Conservation (phyloP, 2,113 vertebrate species). For the Lophochroa leadbeateri region DNA sequence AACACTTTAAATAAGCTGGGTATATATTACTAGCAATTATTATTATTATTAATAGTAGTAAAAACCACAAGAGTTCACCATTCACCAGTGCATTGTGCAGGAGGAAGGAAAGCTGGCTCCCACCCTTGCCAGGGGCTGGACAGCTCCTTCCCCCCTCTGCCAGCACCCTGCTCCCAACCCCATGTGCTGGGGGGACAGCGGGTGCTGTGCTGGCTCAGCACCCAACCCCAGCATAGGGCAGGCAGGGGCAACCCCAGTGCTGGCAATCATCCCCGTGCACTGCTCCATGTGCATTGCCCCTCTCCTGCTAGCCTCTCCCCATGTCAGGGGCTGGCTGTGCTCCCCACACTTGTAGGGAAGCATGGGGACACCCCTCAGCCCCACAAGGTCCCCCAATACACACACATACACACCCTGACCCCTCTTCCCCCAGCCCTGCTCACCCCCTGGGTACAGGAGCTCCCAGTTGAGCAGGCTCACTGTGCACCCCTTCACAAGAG, state of each 20-base stretch:
- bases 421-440: background rate
- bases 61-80: slow-evolving; percentile 46
- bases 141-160: background rate
- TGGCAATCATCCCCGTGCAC: background rate
- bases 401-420: background rate
- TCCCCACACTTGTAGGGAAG: background rate
- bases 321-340: background rate
- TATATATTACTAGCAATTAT: slow-evolving; percentile 67
- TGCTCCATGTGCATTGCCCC: background rate
- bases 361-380: background rate
- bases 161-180: background rate
- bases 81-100: slow-evolving; percentile 27
- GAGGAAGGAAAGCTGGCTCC: slow-evolving; percentile 36
- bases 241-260: background rate
- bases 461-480: background rate
- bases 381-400: background rate
- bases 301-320: background rate
- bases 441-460: background rate
- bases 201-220: background rate
- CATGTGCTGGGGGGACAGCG: rapidly evolving
- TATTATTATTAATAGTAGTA: slow-evolving; percentile 25
- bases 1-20: slow-evolving; percentile 69
- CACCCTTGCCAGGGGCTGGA: background rate
- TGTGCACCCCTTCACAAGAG: background rate
- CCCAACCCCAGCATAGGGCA: background rate